A percentile compares a stretch with the other conserved stretches of the same genome.
phyloP scores from a whole-genome alignment of 2,888 invertebrate species.

The Protophormia terraenovae region DNA sequence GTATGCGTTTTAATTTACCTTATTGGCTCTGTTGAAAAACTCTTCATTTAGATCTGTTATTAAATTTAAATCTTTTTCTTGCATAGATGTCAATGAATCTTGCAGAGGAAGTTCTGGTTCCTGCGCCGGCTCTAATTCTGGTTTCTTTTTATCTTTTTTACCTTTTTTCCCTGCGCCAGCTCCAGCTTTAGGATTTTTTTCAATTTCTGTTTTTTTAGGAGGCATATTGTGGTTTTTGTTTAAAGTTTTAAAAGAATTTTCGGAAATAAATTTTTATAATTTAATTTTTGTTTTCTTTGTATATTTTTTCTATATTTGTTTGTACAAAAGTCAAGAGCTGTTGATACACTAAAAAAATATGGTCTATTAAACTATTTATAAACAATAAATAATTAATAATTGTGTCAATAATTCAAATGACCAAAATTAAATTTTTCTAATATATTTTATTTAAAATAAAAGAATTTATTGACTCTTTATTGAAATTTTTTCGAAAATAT shows the following conservation, averaged over 20 bases:
- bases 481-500: too few species aligned
- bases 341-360: too few species aligned
- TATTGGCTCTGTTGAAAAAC: constrained; percentile 73
- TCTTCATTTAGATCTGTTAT: constrained; percentile 73
- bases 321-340: too few species aligned
- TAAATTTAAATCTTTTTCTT: constrained; percentile 74
- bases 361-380: too few species aligned
- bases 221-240: constrained; percentile 47
- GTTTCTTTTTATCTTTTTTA: constrained; percentile 66
- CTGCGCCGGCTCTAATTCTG: background rate
- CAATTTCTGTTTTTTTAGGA: constrained; percentile 30
- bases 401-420: too few species aligned
- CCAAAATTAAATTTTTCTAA: too few species aligned
- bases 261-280: background rate
- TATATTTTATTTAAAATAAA: too few species aligned
- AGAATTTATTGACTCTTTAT: too few species aligned
- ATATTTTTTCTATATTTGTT: background rate
- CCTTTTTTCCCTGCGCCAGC: constrained; percentile 1
- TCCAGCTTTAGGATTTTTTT: constrained; percentile 23
- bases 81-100: constrained; percentile 65
- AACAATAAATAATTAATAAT: too few species aligned
- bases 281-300: background rate
- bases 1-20: constrained; percentile 46
- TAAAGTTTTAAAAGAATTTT: background rate
- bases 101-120: constrained; percentile 62